Evolutionary conservation across 2,888 invertebrate genomes (phyloP).

Genomic region (Helobdella robusta): DNA sequence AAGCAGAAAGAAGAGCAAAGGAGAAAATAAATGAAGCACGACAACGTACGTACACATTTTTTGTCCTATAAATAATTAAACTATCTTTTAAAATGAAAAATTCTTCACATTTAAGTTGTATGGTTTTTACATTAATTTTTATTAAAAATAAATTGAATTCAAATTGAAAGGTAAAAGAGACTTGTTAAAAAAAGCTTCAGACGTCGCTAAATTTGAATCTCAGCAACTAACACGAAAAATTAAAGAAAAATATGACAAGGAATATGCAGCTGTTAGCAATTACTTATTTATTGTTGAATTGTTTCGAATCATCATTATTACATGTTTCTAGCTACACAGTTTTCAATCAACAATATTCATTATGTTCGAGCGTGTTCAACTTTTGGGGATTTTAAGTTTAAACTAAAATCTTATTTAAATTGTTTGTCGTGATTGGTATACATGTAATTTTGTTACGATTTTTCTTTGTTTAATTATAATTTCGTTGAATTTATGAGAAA

Average conservation of each 20-base stretch:
- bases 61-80: background rate
- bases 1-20: conserved; percentile 7
- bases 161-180: background rate
- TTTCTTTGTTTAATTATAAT: too few species aligned
- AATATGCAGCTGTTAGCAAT: background rate
- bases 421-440: too few species aligned
- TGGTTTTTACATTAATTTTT: background rate
- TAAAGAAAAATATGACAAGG: background rate
- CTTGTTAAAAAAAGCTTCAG: background rate
- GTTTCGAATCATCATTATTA: too few species aligned
- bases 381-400: too few species aligned
- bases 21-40: background rate
- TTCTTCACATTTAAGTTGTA: background rate
- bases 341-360: too few species aligned
- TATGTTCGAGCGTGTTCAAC: too few species aligned
- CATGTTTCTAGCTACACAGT: too few species aligned
- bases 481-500: too few species aligned
- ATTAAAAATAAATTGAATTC: background rate
- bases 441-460: too few species aligned
- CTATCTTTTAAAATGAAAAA: background rate
- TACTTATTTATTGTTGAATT: background rate
- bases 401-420: too few species aligned
- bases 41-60: background rate
- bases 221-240: background rate
- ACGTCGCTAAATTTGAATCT: background rate